Evolutionary conservation across 2,797 vertebrate genomes (phyloP), one percentile per base, ranked within the genome.

Genomic region (Glossophaga mutica): DNA sequence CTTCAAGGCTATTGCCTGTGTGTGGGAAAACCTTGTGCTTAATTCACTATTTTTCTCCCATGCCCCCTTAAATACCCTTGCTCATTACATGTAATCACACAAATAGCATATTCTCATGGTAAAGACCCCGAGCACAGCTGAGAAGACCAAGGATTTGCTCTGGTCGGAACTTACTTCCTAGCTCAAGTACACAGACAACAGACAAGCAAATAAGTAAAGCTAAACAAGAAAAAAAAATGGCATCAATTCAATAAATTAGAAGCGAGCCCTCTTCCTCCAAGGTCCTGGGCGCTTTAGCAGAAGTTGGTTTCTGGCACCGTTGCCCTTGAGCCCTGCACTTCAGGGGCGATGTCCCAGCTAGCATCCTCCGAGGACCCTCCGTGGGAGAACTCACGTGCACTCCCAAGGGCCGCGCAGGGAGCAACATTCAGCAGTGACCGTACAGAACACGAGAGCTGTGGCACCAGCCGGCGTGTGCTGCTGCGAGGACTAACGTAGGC

Each of bases 361-460:
- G 29, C 11, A 4, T 32, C 34, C 70, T 77, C 12, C 2, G 0
- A 12, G 46, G 9, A 4, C 24, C 34, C 70, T 77, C 12, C 2
- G 0, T 12, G 46, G 9, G 44, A 5, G 11, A 46, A 11, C 39
- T 8, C 6, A 11, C 44, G 46, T 32, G 59, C 87, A 16, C 34
- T 39, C 48, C 67, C 22, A 24, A 62, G 22, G 57, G 29, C n/a
- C 34, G 9, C 1, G 0, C 1, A 6, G 4, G 12, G 9, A 22
- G 2, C 2, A 3, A 55, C 18, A 5, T 29, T 81, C 57, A 50
- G 24, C 15, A 68, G 71, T 0, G 7, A 42, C 48, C n/a, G 22
- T 1, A 22, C 4, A 34, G 42, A 10, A 11, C 34, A 3, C 10
- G 48, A 37, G n/a, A 19, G 14, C 32, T 62, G 44, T 21, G 34